A percentile compares a stretch with the other conserved stretches of the same genome.
Evolutionary conservation across 2,888 invertebrate species (phyloP).

Genomic region (Aleiodes leptofemur): DNA sequence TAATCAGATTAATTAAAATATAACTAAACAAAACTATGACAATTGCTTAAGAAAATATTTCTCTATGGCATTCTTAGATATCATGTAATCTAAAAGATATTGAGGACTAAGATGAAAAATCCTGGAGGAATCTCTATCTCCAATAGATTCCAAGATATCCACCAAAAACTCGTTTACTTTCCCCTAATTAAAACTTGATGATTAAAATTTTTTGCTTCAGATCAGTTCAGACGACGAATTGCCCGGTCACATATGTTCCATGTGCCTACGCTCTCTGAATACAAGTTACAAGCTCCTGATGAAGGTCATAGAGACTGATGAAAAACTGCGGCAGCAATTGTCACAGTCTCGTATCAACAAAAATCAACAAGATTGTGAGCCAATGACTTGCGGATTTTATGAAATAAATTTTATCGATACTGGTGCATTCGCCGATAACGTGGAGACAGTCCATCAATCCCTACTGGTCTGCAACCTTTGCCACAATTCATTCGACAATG

Average conservation of each 20-base stretch:
- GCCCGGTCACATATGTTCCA: constrained; percentile 7
- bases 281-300: constrained; percentile 15
- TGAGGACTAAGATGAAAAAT: too few relatives aligned
- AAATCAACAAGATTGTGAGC: background rate
- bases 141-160: too few relatives aligned
- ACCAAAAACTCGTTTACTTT: too few relatives aligned
- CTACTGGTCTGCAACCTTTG: constrained; percentile 24
- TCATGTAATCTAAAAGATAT: too few relatives aligned
- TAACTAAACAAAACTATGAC: too few relatives aligned
- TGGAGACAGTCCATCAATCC: constrained; percentile 8
- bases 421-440: constrained; percentile 13
- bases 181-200: too few relatives aligned
- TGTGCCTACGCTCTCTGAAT: constrained; percentile 10
- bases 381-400: background rate
- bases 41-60: too few relatives aligned
- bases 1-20: background rate
- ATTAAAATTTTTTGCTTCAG: background rate
- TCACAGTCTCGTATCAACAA: background rate
- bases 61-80: too few relatives aligned
- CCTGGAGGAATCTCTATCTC: too few relatives aligned
- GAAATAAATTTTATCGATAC: constrained; percentile 7
- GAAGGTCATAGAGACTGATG: background rate
- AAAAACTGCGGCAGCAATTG: background rate
- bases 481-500: background rate
- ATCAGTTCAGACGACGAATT: constrained; percentile 10